Base-by-base conservation (phyloP, 2,888 invertebrate genomes). In the Seira sanloemensis region DNA sequence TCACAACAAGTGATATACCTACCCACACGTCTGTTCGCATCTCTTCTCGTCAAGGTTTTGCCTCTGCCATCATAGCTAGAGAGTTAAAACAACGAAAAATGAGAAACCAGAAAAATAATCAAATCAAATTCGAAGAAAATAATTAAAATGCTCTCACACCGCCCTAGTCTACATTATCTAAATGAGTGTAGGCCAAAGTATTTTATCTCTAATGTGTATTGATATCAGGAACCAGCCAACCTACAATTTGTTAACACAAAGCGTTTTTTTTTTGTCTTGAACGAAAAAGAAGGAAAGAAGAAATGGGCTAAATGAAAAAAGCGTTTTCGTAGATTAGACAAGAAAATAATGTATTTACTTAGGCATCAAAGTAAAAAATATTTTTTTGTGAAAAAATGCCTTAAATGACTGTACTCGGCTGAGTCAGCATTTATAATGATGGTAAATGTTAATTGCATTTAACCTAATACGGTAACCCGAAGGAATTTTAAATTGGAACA, bases 361-460 rank as follows among this genome's bases (percentile, higher is more conserved):
- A 37, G 37, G 12, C 37, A 37, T 37, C 37, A 37, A 37, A 37
- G 37, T 7, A 37, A 37, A 37, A 7, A 37, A 4, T 7, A 37
- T 37, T 37, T 37, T 37, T 37, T 37, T 37, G 5, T 37, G 37
- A 37, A 81, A 81, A 77, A 81, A 81, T 81, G 71, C 81, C 81
- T 81, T 81, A 81, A 81, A 81, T 81, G 81, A 81, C 81, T 73
- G 54, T 18, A 37, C 73, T 24, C 54, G 19, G 58, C 73, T 81
- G 81, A 75, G 69, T 81, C 81, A 71, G 81, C 75, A 81, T 37
- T 37, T 37, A 37, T 81, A 81, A 81, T 81, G 81, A 81, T 81
- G 75, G 69, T 81, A 81, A 81, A 81, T 85, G 80, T 85, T 85
- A 85, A 85, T 85, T 85, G 74, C 80, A 85, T 85, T 80, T 85